Percentiles rank a stretch among this genome's conserved stretches.
Evolutionary conservation across 1,140 invertebrate species (phyloP).

Genomic region (Macrotrachela quadricornifera): DNA sequence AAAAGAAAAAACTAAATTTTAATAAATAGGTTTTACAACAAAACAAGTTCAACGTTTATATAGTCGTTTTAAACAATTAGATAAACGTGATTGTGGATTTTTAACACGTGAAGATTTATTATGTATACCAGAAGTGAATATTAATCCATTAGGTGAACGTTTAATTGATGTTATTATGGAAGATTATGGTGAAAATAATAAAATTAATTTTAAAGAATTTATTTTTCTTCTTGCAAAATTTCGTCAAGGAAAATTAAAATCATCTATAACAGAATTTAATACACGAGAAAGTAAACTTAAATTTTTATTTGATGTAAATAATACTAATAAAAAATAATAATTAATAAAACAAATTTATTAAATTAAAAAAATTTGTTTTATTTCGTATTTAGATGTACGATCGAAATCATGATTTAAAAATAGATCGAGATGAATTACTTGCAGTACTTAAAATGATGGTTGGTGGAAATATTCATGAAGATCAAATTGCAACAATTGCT

Average conservation of each 20-base stretch:
- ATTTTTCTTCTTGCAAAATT: constrained; percentile 87
- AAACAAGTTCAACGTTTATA: constrained; percentile 94
- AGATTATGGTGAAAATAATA: constrained; percentile 43
- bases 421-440: constrained; percentile 2
- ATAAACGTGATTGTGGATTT: constrained; percentile 68
- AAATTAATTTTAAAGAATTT: constrained; percentile 91
- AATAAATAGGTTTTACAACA: constrained; percentile 42
- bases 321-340: too few relatives aligned
- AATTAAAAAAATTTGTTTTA: too few relatives aligned
- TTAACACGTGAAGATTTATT: constrained; percentile 74
- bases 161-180: constrained; percentile 39
- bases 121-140: constrained; percentile 68
- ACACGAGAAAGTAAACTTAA: too few relatives aligned
- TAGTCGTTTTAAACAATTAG: constrained; percentile 81
- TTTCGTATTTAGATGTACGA: constrained; percentile 8
- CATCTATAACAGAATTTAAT: constrained; percentile 25
- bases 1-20: too few relatives aligned
- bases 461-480: constrained; percentile 4
- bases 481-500: background rate
- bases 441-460: constrained; percentile 6
- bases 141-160: constrained; percentile 81
- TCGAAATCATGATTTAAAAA: constrained; percentile 2
- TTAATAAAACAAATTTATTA: too few relatives aligned
- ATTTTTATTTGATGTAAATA: too few relatives aligned
- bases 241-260: constrained; percentile 38